A percentile compares a stretch with the other conserved stretches of the same genome.
phyloP scores from a whole-genome alignment of 2,888 invertebrate genomes.

The Acanthosepion lycidas region DNA sequence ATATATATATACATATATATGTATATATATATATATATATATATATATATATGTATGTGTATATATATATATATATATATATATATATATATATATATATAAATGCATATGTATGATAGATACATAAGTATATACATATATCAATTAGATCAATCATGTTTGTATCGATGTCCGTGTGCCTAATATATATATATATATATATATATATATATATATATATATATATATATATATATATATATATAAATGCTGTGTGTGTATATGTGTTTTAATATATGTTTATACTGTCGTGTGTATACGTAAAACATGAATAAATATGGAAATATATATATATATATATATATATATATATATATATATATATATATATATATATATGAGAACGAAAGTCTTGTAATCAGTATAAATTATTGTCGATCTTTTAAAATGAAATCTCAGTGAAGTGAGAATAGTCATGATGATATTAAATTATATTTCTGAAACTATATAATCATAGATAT shows the following conservation, averaged over 20 bases:
- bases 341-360: constrained; percentile 45
- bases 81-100: neutral
- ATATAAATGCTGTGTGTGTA: too few relatives aligned
- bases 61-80: neutral
- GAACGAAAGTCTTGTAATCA: neutral
- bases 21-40: neutral
- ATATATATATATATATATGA: constrained; percentile 38
- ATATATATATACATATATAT: neutral
- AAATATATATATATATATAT: constrained; percentile 43
- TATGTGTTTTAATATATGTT: too few relatives aligned
- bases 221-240: neutral
- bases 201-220: constrained; percentile 2
- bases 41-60: neutral
- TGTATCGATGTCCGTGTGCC: neutral
- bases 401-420: neutral
- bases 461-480: constrained; percentile 35
- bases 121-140: neutral
- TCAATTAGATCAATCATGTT: neutral
- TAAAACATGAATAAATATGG: neutral
- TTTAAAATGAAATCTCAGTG: neutral
- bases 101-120: neutral
- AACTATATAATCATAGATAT: constrained; percentile 49
- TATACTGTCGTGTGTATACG: neutral
- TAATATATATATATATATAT: neutral
- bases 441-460: neutral